Conservation (phyloP, 1,140 invertebrate species). For the Oedothorax gibbosus region DNA sequence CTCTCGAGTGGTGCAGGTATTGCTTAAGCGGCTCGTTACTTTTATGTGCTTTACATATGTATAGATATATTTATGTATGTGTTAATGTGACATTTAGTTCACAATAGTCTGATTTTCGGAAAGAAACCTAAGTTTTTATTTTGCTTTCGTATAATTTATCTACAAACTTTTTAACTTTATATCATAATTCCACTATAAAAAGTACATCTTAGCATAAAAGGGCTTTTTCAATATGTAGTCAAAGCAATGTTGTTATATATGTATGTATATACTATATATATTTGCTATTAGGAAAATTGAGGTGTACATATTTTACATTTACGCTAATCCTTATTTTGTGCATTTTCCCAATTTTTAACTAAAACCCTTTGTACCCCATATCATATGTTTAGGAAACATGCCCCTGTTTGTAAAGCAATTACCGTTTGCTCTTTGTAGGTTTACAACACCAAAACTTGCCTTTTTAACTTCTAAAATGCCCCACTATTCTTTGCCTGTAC, state of each 20-base stretch:
- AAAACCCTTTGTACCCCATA: conserved; percentile 21
- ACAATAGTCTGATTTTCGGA: conserved; percentile 1
- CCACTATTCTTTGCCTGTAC: conserved; percentile 22
- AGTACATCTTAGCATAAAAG: conserved; percentile 48
- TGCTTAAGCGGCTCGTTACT: conserved; percentile 31
- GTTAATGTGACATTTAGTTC: conserved; percentile 3
- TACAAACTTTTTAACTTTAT: conserved; percentile 17
- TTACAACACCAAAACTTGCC: conserved; percentile 38
- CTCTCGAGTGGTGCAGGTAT: conserved; percentile 10
- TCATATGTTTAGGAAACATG: conserved; percentile 6
- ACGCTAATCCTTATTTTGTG: conserved; percentile 18
- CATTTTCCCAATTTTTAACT: conserved; percentile 3
- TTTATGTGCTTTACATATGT: conserved; percentile 29
- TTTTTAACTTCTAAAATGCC: conserved; percentile 38
- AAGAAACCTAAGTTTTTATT: conserved; percentile 18
- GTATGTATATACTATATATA: conserved; percentile 47
- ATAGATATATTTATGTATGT: conserved; percentile 19
- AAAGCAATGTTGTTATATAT: conserved; percentile 54
- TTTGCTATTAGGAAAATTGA: conserved; percentile 50
- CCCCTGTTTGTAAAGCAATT: conserved; percentile 8
- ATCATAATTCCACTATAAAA: conserved; percentile 35
- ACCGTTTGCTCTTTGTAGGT: conserved; percentile 35
- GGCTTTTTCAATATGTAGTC: conserved; percentile 40
- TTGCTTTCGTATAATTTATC: not conserved
- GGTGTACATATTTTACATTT: conserved; percentile 41